These are phyloP conservation scores for Amia ocellicauda DNA, from an alignment of 2,113 vertebrate genomes.

Conservation along the genomic window DNA sequence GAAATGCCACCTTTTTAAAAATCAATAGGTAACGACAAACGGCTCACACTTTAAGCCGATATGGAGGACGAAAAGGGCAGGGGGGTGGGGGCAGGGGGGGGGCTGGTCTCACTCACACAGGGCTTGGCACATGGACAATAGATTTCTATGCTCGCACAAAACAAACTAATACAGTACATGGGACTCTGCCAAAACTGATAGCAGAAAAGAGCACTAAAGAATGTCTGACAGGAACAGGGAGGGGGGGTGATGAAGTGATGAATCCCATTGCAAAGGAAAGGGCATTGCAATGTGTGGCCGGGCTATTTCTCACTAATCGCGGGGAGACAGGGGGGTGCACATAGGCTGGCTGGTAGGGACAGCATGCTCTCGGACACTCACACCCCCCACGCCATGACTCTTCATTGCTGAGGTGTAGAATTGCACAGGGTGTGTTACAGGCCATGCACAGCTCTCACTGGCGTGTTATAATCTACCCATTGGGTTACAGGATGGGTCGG, in stretches of 20 bases:
- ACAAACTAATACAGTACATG: conserved; percentile 40
- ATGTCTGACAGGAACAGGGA: conserved; percentile 30
- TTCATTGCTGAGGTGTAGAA: too few relatives aligned
- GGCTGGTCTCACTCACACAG: conserved; percentile 24
- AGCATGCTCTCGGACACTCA: conserved; percentile 19
- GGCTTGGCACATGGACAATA: conserved; percentile 13
- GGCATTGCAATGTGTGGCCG: conserved; percentile 25
- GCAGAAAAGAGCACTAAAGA: conserved; percentile 34
- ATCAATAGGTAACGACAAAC: conserved; percentile 25
- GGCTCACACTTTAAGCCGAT: conserved; percentile 31
- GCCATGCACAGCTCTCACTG: too few relatives aligned
- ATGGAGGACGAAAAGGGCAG: conserved; percentile 33
- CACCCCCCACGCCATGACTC: too few relatives aligned
- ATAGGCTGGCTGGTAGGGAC: conserved; percentile 34
- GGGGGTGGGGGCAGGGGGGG: conserved; percentile 34
- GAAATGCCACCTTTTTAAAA: conserved; percentile 2
- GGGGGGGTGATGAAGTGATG: conserved; percentile 41
- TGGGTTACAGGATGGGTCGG: too few relatives aligned
- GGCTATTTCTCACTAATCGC: conserved; percentile 16
- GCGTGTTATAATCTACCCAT: too few relatives aligned
- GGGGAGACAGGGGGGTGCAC: conserved; percentile 22
- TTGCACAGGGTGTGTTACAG: too few relatives aligned
- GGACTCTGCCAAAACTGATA: conserved; percentile 45
- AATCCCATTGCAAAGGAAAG: conserved; percentile 30
- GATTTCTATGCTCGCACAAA: conserved; percentile 32